Percentiles rank a stretch among this genome's conserved stretches.
Evolutionary conservation across 2,888 invertebrate species (phyloP).

Genomic region (Pachymerium ferrugineum): DNA sequence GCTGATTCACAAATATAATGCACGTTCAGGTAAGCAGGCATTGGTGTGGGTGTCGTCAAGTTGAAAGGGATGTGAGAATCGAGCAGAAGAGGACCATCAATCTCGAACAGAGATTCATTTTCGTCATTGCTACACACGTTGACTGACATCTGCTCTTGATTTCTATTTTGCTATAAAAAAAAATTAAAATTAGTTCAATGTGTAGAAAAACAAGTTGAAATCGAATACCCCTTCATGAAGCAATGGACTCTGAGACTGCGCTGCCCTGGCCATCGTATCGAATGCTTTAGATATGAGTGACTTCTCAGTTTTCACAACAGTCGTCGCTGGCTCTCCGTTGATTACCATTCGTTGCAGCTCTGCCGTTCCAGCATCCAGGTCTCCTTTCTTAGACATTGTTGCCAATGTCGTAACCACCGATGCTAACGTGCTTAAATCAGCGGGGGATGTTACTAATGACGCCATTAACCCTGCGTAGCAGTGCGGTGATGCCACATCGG

Average conservation of each 20-base stretch:
- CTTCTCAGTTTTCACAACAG: constrained; percentile 59
- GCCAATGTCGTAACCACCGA: constrained; percentile 52
- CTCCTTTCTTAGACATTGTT: constrained; percentile 46
- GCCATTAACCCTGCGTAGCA: neutral
- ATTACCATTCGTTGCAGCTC: constrained; percentile 49
- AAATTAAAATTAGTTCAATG: neutral
- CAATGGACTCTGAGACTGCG: constrained; percentile 36
- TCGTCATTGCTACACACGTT: constrained; percentile 39
- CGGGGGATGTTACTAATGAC: neutral
- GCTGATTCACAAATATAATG: constrained; percentile 95
- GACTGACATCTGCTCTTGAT: constrained; percentile 42
- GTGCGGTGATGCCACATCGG: neutral
- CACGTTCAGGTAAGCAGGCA: constrained; percentile 82
- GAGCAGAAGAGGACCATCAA: constrained; percentile 59
- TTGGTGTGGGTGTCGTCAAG: constrained; percentile 66
- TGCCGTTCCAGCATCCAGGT: constrained; percentile 47
- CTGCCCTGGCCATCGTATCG: constrained; percentile 62
- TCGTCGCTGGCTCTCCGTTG: constrained; percentile 55
- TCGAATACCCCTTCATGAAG: constrained; percentile 33
- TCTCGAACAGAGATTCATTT: constrained; percentile 43
- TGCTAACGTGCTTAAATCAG: constrained; percentile 51
- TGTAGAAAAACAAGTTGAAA: constrained; percentile 26
- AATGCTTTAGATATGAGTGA: constrained; percentile 64
- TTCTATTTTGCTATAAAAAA: neutral
- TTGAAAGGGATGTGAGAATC: constrained; percentile 68